These are phyloP conservation scores for Sinocyclocheilus anshuiensis DNA, from an alignment of 2,113 vertebrate species.

Conservation along the genomic window DNA sequence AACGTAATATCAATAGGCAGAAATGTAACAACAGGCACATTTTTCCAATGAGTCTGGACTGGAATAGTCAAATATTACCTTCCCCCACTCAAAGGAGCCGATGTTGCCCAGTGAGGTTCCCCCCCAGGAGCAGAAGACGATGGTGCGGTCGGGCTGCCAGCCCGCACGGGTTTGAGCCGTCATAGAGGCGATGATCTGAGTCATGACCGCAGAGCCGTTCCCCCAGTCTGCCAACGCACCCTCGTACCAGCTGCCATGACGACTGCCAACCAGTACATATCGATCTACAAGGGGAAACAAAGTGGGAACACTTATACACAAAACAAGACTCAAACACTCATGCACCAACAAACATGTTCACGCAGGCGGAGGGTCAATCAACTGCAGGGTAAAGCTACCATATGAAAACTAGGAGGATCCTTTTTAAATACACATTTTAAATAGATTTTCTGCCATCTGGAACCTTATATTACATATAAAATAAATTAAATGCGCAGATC, in stretches of 20 bases:
- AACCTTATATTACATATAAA: background rate
- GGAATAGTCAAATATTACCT: conserved; percentile 76
- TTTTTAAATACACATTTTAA: background rate
- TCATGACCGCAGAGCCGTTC: conserved; percentile 81
- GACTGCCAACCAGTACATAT: conserved; percentile 85
- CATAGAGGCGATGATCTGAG: conserved; percentile 83
- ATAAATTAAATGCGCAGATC: background rate
- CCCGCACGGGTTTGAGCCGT: conserved; percentile 78
- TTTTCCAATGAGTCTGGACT: background rate
- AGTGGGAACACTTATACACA: background rate
- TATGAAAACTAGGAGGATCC: background rate
- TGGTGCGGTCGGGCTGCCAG: conserved; percentile 87
- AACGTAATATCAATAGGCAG: background rate
- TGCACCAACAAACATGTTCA: conserved; percentile 4
- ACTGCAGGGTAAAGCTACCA: background rate
- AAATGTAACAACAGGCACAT: background rate
- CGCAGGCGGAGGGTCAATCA: background rate
- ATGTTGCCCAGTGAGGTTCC: conserved; percentile 84
- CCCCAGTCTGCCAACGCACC: conserved; percentile 74
- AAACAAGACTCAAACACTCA: conserved; percentile 17
- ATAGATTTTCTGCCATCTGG: background rate
- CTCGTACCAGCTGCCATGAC: conserved; percentile 71
- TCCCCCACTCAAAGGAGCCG: conserved; percentile 93
- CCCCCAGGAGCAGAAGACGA: conserved; percentile 90
- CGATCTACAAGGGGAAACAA: conserved; percentile 79